Evolutionary conservation across 2,888 invertebrate genomes (phyloP), one percentile per base, ranked within the genome.

Genomic region (Buathra laborator): DNA sequence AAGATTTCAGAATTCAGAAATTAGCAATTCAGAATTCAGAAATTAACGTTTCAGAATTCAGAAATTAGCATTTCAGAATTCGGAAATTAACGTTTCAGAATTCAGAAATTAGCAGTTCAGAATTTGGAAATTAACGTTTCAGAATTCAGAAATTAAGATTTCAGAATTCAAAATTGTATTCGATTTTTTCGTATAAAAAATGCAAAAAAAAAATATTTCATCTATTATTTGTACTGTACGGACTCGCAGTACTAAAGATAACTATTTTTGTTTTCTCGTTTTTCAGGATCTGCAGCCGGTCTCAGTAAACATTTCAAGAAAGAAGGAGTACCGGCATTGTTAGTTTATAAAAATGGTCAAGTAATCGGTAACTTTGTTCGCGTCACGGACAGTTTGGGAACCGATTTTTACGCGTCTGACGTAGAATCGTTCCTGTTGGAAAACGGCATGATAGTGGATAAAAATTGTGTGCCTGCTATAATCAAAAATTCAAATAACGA

Each of bases 351-450:
- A 94, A 96, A 95, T 56, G 98, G 98, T 3, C 97, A 97, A 91
- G 94, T 99, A 5, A 96, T 99, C 91, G 99, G 99, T 0, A 99
- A 99, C 94, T 99, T 99, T 94, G 96, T 99, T 0, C 96, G 97
- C 75, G 93, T 99, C 14, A 96, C 97, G 0, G 97, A 98, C 90
- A 98, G 98, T 91, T 95, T 99, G 71, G 98, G 99, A 0, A 96
- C 96, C 91, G 98, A 99, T 92, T 99, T 99, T 94, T 98, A 96
- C 94, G 96, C 97, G 3, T 96, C 96, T 46, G 99, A 99, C 94
- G 96, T 99, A 19, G 98, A 99, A 94, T 96, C 96, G 89, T 99
- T 97, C 94, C 95, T 99, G 5, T 96, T 97, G 83, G 99, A 99
- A 92, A 96, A 97, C 94, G 97, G 97, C 64, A 95, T 97, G 94